Conservation (phyloP, 2,113 vertebrate species). For the Cryptoleucopteryx plumbea region DNA sequence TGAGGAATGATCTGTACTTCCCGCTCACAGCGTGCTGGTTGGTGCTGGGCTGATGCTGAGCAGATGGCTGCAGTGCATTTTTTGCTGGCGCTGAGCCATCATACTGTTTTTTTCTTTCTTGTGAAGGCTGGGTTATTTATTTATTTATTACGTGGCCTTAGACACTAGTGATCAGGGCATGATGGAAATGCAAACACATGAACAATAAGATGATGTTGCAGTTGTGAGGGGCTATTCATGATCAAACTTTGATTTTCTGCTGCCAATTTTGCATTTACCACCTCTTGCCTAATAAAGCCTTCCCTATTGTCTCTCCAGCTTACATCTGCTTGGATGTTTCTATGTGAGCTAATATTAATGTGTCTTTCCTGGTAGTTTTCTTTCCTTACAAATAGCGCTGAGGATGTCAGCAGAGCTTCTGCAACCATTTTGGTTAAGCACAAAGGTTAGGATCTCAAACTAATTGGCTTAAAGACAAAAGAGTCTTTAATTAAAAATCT, state of each 20-base stretch:
- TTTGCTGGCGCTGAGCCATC: not conserved
- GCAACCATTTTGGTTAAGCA: not conserved
- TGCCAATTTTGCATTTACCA: constrained; percentile 5
- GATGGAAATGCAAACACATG: not conserved
- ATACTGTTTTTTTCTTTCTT: not conserved
- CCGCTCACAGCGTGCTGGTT: fast-evolving
- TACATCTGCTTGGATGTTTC: not conserved
- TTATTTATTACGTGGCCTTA: not conserved
- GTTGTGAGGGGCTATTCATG: not conserved
- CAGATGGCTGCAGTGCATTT: constrained; percentile 22
- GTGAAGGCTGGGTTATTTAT: not conserved
- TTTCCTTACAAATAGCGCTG: not conserved
- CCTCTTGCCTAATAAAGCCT: not conserved
- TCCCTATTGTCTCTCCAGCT: not conserved
- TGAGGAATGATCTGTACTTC: constrained; percentile 23
- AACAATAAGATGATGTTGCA: not conserved
- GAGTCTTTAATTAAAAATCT: constrained; percentile 19
- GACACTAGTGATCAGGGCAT: not conserved
- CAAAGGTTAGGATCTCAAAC: not conserved
- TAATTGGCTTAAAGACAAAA: not conserved
- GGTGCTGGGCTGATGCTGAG: constrained; percentile 30
- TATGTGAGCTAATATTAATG: constrained; percentile 1
- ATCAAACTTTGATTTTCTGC: constrained; percentile 1
- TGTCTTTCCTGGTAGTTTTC: not conserved
- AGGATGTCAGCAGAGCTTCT: not conserved